A percentile compares a stretch with the other conserved stretches of the same genome.
Conservation (phyloP, 2,113 vertebrate species). For the Monopterus albus region DNA sequence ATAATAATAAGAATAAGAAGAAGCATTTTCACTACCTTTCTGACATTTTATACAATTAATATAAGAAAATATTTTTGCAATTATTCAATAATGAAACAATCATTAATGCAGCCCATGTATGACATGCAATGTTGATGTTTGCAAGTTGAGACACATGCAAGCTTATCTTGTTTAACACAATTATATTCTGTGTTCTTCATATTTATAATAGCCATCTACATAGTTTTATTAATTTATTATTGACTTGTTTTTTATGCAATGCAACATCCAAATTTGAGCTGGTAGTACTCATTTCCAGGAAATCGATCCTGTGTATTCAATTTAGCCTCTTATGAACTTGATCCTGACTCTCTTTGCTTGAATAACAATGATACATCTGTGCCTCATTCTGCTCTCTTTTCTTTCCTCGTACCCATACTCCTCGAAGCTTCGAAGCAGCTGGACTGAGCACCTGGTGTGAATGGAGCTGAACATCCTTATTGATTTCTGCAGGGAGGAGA, state of each 20-base stretch:
- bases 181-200: not conserved
- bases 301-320: conserved; percentile 30
- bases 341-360: conserved; percentile 52
- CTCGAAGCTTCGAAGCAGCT: conserved; percentile 50
- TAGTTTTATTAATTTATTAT: conserved; percentile 3
- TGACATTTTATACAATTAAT: not conserved
- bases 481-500: conserved; percentile 54
- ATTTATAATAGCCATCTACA: not conserved
- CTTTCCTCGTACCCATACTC: conserved; percentile 12
- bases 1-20: no score
- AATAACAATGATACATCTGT: conserved; percentile 62
- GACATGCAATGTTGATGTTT: not conserved
- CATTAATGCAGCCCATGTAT: not conserved
- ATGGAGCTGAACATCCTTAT: conserved; percentile 60
- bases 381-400: conserved; percentile 40
- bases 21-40: no score
- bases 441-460: conserved; percentile 44
- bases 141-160: not conserved
- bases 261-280: not conserved
- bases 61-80: no score
- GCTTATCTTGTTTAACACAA: not conserved
- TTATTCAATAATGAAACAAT: not conserved
- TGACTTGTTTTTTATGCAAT: not conserved
- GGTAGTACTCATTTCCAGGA: conserved; percentile 20
- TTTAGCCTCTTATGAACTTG: conserved; percentile 35